Evolutionary conservation across 2,113 vertebrate genomes (phyloP).

Genomic region (Oryctolagus cuniculus): mOryCun1.1 NC_091436.1:163085001-163085500

Average conservation of each 20-base stretch:
- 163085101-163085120: not conserved
- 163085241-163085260: not conserved
- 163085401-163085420: not conserved
- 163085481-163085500: not conserved
- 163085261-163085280: not conserved
- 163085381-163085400: not conserved
- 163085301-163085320: not conserved
- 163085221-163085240: not conserved
- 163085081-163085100: no score
- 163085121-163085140: not conserved
- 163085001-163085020: no score
- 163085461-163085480: not conserved
- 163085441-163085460: not conserved
- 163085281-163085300: not conserved
- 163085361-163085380: not conserved
- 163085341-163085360: no score
- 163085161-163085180: not conserved
- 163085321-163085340: not conserved
- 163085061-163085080: not conserved
- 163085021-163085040: not conserved
- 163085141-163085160: not conserved
- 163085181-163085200: not conserved
- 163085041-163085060: no score
- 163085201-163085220: not conserved
- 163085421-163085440: not conserved